Evolutionary conservation across 2,888 invertebrate genomes (phyloP).

Genomic region (Ormia ochracea): DNA sequence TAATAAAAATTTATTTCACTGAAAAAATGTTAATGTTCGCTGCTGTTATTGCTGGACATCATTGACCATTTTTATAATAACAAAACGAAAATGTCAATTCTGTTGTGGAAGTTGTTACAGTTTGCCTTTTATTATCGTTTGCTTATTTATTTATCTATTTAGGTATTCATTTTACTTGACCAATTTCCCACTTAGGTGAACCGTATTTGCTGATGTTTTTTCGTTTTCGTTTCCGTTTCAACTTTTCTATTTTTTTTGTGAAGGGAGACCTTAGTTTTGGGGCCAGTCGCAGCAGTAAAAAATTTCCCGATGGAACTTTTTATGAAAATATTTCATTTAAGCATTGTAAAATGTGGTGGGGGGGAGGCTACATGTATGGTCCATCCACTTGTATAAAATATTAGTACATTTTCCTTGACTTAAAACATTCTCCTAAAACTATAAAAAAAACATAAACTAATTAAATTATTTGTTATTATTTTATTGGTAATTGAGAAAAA

Average conservation of each 20-base stretch:
- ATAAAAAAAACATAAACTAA: no score
- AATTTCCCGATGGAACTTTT: no score
- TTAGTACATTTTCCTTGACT: no score
- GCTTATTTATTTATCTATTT: slow-evolving; percentile 8
- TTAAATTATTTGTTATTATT: no score
- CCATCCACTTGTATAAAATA: no score
- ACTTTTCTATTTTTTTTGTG: neutral
- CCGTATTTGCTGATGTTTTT: neutral
- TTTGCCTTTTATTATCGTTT: neutral
- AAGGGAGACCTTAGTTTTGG: no score
- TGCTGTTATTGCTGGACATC: neutral
- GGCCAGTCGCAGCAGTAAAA: no score
- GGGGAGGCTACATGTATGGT: no score
- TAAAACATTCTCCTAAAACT: no score
- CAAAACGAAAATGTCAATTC: slow-evolving; percentile 21
- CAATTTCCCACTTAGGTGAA: neutral
- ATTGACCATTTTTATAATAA: slow-evolving; percentile 8
- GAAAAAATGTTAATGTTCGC: neutral
- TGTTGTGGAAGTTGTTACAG: slow-evolving; percentile 13
- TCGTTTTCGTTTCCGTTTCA: neutral
- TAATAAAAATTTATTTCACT: slow-evolving; percentile 41
- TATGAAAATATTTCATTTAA: no score
- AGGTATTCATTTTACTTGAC: neutral
- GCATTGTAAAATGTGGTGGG: no score
- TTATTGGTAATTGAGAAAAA: no score